A percentile compares a stretch with the other conserved stretches of the same genome.
These are phyloP conservation scores for Callospermophilus lateralis DNA, from an alignment of 2,113 vertebrate species.

Conservation along the genomic window DNA sequence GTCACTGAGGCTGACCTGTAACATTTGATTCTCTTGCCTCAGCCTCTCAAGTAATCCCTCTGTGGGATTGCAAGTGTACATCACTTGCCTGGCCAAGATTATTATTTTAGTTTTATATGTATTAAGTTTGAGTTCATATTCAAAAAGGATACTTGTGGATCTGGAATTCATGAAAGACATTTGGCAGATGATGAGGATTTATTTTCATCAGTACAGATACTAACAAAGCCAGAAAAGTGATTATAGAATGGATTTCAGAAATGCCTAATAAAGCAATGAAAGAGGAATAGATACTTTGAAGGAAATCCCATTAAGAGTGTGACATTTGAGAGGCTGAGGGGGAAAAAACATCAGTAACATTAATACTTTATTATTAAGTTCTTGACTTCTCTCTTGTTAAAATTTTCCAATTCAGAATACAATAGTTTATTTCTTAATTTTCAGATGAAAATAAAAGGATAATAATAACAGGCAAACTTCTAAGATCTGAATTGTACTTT, in stretches of 20 bases:
- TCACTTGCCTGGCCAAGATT: too few species aligned
- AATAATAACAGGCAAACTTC: not conserved
- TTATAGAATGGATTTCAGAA: not conserved
- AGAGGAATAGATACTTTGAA: not conserved
- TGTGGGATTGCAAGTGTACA: too few species aligned
- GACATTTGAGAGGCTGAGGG: not conserved
- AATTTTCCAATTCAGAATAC: conserved; percentile 2
- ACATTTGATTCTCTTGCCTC: too few species aligned
- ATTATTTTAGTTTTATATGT: not conserved
- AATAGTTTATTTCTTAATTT: not conserved
- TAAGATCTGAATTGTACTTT: conserved; percentile 9
- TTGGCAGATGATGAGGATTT: not conserved
- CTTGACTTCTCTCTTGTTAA: not conserved
- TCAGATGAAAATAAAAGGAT: not conserved
- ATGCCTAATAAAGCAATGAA: not conserved
- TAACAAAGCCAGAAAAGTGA: not conserved
- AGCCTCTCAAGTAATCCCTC: too few species aligned
- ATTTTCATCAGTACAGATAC: not conserved
- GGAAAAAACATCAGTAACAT: not conserved
- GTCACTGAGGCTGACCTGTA: too few species aligned
- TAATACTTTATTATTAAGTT: conserved; percentile 37
- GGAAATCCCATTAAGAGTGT: not conserved
- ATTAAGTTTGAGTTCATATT: not conserved
- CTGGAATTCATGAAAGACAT: not conserved
- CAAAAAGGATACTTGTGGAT: not conserved